These are phyloP conservation scores for Setophaga petechia DNA, from an alignment of 2,113 vertebrate genomes.

Conservation along the genomic window DNA sequence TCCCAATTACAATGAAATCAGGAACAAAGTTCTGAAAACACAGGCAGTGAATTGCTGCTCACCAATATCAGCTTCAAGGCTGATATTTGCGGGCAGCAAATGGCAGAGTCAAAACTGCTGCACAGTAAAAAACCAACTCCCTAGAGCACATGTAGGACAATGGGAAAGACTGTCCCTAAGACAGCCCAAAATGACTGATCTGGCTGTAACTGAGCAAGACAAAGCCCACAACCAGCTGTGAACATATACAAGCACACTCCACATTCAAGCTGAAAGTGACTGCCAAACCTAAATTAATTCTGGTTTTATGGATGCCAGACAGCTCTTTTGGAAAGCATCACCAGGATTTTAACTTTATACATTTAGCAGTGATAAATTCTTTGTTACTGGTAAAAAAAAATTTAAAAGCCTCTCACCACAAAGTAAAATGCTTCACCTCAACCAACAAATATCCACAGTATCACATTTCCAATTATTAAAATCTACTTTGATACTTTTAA, in stretches of 20 bases:
- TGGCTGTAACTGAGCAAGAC: neutral
- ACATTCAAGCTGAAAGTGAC: neutral
- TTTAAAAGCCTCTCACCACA: neutral
- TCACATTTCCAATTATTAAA: neutral
- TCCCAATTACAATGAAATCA: neutral
- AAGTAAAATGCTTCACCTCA: neutral
- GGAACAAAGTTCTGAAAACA: conserved; percentile 19
- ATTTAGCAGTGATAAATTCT: neutral
- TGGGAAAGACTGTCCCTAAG: neutral
- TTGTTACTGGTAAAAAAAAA: neutral
- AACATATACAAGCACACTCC: neutral
- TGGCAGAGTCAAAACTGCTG: neutral
- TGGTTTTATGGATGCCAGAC: neutral
- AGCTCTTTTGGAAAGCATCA: neutral
- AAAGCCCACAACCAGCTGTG: neutral
- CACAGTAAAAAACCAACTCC: neutral
- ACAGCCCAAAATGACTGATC: neutral
- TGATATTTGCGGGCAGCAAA: too few relatives aligned
- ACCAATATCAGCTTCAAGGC: fast-evolving
- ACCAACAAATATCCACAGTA: neutral
- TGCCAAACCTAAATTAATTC: neutral
- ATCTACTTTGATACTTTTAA: neutral
- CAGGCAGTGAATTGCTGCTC: neutral
- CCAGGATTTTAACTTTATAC: neutral
- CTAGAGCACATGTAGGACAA: neutral